Evolutionary conservation across 2,888 invertebrate genomes (phyloP).

Genomic region (Ceraclea dissimilis): DNA sequence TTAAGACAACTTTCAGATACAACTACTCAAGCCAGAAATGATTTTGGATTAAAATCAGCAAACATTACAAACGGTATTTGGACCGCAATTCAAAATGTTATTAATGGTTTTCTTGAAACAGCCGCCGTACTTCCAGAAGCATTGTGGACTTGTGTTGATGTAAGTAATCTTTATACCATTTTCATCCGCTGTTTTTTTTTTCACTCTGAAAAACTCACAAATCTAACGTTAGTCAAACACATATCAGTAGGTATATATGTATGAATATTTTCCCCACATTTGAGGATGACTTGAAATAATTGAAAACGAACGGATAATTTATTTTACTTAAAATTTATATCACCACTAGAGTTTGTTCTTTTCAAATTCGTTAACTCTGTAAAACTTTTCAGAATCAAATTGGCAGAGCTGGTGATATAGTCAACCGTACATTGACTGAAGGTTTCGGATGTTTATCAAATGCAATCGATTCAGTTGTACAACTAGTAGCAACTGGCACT

Average conservation of each 20-base stretch:
- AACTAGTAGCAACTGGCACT: background rate
- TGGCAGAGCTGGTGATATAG: slow-evolving; percentile 1
- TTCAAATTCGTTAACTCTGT: too few species aligned
- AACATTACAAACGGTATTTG: background rate
- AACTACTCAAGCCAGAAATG: background rate
- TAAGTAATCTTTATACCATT: background rate
- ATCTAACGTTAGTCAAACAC: too few species aligned
- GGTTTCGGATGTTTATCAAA: background rate
- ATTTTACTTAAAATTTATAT: too few species aligned
- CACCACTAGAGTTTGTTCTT: too few species aligned
- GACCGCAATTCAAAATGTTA: background rate
- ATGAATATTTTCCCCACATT: too few species aligned
- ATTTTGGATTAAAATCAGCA: background rate
- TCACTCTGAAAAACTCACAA: too few species aligned
- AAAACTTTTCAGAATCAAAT: slow-evolving; percentile 10
- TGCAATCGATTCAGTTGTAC: background rate
- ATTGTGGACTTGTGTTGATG: background rate
- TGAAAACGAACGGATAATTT: too few species aligned
- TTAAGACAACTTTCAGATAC: background rate
- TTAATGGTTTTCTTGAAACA: background rate
- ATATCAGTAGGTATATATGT: too few species aligned
- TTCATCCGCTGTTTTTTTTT: too few species aligned
- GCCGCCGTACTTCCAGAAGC: background rate
- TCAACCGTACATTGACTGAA: slow-evolving; percentile 2
- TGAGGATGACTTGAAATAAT: too few species aligned